Conservation (phyloP, 2,888 invertebrate genomes). For the Abrostola tripartita region DNA sequence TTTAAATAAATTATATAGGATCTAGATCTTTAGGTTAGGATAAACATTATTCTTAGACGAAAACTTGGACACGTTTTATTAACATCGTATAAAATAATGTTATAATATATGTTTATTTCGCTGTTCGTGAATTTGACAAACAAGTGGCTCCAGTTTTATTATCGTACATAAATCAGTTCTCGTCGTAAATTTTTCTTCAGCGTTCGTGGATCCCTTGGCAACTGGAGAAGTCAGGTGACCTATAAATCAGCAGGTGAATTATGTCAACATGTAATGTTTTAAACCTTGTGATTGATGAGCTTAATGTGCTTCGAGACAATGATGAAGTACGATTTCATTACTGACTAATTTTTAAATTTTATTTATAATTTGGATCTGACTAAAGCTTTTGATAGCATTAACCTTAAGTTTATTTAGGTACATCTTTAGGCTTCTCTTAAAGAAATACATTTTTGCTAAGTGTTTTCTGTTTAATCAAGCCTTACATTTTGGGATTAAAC, state of each 20-base stretch:
- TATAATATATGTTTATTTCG: constrained; percentile 40
- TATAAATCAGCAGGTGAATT: constrained; percentile 70
- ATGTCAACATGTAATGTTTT: constrained; percentile 57
- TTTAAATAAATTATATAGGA: too few species aligned
- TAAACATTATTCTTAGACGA: constrained; percentile 11
- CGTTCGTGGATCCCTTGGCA: constrained; percentile 69
- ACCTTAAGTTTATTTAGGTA: neutral
- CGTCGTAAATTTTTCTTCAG: constrained; percentile 70
- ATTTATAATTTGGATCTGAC: constrained; percentile 22
- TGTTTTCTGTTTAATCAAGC: neutral
- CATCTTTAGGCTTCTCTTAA: neutral
- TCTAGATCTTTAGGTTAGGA: neutral
- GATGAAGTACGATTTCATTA: constrained; percentile 43
- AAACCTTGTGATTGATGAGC: constrained; percentile 46
- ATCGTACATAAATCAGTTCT: constrained; percentile 67
- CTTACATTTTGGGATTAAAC: neutral
- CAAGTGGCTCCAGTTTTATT: constrained; percentile 66
- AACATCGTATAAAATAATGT: constrained; percentile 39
- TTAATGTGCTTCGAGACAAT: constrained; percentile 42
- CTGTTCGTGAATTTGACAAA: constrained; percentile 57
- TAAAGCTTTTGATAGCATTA: neutral
- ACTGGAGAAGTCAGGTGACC: constrained; percentile 74
- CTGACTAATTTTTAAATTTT: constrained; percentile 17
- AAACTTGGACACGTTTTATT: constrained; percentile 20
- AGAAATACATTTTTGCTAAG: neutral